Conservation (phyloP, 2,888 invertebrate genomes). For the Synergus itoensis region DNA sequence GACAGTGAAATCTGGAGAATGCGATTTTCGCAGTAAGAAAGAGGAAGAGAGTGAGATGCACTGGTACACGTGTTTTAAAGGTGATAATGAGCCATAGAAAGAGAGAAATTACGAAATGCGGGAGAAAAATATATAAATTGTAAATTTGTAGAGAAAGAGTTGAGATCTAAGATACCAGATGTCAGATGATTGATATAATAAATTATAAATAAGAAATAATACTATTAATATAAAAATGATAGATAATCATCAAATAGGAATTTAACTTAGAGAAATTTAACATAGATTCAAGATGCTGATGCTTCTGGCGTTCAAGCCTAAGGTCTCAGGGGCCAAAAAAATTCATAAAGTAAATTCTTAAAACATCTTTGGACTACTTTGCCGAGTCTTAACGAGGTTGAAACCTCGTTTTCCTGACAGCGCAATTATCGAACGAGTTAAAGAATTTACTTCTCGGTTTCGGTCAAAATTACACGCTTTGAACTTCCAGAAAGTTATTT, state of each 20-base stretch:
- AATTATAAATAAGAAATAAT: neutral
- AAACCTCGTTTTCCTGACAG: conserved; percentile 43
- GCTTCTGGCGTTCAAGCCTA: neutral
- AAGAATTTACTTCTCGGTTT: neutral
- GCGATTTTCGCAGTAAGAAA: neutral
- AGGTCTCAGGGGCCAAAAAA: conserved; percentile 55
- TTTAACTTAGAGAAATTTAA: neutral
- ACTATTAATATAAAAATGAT: neutral
- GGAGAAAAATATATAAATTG: neutral
- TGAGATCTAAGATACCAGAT: neutral
- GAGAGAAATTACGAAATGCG: conserved; percentile 5
- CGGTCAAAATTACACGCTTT: neutral
- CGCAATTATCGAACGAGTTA: neutral
- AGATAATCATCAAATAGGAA: neutral
- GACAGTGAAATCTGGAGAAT: conserved; percentile 25
- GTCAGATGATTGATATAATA: neutral
- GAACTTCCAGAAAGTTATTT: neutral
- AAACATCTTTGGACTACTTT: conserved; percentile 57
- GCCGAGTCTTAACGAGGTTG: conserved; percentile 47
- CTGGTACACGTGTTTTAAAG: conserved; percentile 2
- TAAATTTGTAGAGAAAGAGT: neutral
- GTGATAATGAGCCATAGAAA: conserved; percentile 16
- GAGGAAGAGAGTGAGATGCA: conserved; percentile 13
- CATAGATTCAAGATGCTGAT: neutral
- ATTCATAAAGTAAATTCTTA: conserved; percentile 44